Evolutionary conservation across 1,140 invertebrate genomes (phyloP), one percentile per base, ranked within the genome.

Genomic region (Uloborus diversus): DNA sequence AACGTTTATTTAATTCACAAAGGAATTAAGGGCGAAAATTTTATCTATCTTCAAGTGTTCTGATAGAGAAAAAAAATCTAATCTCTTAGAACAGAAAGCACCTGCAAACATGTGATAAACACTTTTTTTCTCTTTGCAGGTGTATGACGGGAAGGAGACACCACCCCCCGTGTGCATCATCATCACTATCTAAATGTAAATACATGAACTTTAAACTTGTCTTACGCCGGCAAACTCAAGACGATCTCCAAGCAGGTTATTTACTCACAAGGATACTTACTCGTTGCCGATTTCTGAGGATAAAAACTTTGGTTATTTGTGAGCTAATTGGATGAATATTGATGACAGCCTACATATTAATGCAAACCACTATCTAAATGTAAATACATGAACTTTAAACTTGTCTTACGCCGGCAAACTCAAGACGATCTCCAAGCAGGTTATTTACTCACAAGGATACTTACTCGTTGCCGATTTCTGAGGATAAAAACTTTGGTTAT

Each of bases 101-200:
- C 61, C 73, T 76, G 61, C 73, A 76, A 65, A 23, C 27, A 56
- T 56, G 37, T 76, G 73, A 76, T 76, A 76, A 65, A 53, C 25
- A 65, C 51, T 76, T 76, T 76, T 59, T 59, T 76, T 76, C 28
- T n/a, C n/a, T n/a, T 76, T 76, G 53, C 35, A 76, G 73, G 73
- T 76, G 23, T 30, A 56, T 53, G 47, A 37, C 42, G 20, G 33
- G 42, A 53, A 53, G 61, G 28, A 33, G 28, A 76, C 73, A 76
- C 73, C 73, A 76, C 73, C 73, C 73, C 73, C 28, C 30, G 61
- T 33, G 11, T 20, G 2, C 9, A 9, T 62, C 30, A 33, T n/a
- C 9, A 11, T 27, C 30, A 28, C 20, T 5, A 28, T 59, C 28
- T 30, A 27, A 25, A 59, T 28, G 27, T 25, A 28, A 14, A 27